phyloP scores from a whole-genome alignment of 2,888 invertebrate species.

The Chaitophorus viminalis region DNA sequence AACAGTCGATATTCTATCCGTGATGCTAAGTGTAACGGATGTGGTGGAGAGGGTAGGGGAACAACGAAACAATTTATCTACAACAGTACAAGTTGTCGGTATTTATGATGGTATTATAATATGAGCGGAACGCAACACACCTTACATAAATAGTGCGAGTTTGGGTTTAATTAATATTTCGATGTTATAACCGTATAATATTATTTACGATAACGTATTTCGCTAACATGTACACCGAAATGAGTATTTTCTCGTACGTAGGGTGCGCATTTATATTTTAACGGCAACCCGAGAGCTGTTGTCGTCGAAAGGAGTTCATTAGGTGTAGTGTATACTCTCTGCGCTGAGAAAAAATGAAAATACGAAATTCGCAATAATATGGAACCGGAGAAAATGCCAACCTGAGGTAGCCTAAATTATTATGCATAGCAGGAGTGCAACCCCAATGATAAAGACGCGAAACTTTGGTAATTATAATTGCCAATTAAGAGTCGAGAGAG shows the following conservation, averaged over 20 bases:
- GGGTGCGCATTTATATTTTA: no score
- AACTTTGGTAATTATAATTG: constrained; percentile 53
- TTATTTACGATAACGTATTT: not conserved
- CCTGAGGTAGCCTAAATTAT: constrained; percentile 9
- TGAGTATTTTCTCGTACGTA: not conserved
- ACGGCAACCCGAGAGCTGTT: not conserved
- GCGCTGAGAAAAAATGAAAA: not conserved
- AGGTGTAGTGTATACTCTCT: not conserved
- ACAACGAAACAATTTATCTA: no score
- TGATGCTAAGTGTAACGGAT: no score
- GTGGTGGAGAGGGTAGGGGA: no score
- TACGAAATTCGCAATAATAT: not conserved
- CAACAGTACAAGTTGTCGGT: no score
- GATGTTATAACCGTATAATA: not conserved
- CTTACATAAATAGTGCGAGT: not conserved
- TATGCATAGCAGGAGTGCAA: constrained; percentile 26
- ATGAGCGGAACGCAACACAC: no score
- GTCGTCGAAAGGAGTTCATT: not conserved
- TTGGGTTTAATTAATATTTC: not conserved
- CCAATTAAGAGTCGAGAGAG: constrained; percentile 38
- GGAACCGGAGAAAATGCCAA: not conserved
- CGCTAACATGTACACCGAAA: not conserved
- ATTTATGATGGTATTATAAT: no score
- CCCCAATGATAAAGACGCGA: constrained; percentile 36
- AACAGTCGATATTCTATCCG: no score